Evolutionary conservation across 2,113 vertebrate genomes (phyloP).

Genomic region (Pelecanus crispus): DNA sequence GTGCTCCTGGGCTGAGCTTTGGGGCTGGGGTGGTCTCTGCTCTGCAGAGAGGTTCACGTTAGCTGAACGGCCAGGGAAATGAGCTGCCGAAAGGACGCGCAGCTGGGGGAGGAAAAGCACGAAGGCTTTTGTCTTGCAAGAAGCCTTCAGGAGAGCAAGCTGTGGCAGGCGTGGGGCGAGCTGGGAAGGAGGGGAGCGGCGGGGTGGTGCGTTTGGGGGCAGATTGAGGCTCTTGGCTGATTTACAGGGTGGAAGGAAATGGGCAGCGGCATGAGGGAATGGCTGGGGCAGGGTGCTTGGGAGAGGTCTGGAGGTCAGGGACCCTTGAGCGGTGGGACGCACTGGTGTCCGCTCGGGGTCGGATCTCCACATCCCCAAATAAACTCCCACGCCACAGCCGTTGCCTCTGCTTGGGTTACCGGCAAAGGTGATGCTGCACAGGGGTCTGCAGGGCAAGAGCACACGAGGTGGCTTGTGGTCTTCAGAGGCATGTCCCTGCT

Average conservation of each 20-base stretch:
- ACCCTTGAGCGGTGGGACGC: background rate
- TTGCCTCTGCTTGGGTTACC: background rate
- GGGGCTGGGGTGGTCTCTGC: background rate
- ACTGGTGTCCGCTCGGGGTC: background rate
- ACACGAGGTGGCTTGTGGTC: fast-evolving
- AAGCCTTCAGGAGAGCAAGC: background rate
- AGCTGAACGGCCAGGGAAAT: background rate
- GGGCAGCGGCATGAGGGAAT: fast-evolving
- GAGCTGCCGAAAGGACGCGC: too few species aligned
- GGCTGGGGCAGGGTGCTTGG: background rate
- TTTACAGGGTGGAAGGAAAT: background rate
- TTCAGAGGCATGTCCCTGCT: background rate
- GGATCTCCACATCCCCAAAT: background rate
- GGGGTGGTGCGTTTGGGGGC: background rate
- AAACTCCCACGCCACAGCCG: fast-evolving
- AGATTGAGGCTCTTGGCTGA: background rate
- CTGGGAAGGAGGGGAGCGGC: background rate
- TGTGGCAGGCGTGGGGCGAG: background rate
- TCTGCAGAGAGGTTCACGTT: background rate
- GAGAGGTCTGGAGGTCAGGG: background rate
- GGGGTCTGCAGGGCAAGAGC: background rate
- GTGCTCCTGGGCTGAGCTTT: background rate
- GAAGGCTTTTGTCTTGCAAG: background rate
- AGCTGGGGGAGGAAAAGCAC: background rate
- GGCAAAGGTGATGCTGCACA: background rate